Base-by-base conservation (phyloP, 2,113 vertebrate species). In the Fregetta grallaria region DNA sequence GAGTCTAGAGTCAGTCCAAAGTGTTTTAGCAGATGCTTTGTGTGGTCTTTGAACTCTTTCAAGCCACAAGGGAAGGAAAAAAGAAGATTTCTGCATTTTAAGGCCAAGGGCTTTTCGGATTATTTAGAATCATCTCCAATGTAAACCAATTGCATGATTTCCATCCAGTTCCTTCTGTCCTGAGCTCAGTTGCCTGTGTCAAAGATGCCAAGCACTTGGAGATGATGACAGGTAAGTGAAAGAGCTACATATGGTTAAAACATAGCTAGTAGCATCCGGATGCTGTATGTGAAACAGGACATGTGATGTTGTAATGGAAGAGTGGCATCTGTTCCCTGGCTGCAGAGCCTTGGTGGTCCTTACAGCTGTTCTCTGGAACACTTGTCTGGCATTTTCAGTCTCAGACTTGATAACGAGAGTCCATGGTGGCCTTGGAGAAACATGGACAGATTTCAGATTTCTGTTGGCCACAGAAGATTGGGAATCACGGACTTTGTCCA, bases 201-300 rank as follows among this genome's bases (percentile, higher is more conserved):
- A 50, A 66, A 70, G 56, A 8, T 89, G 94, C 80, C 91, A 97
- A 76, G 61, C 58, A 85, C 91, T 94, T 87, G 92, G 86, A 94
- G 80, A 96, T 27, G 94, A 91, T 95, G 95, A 89, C 77, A 97
- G 92, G 96, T 91, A 85, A 72, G 76, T 79, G 53, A 87, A 95
- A 92, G 95, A 78, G 61, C 83, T 81, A 61, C 68, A 81, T 71
- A 91, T 95, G 92, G 83, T 89, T 93, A 91, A 94, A 90, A 61
- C 67, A 81, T 65, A 10, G 6, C 68, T 72, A 67, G 82, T 8
- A 93, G 61, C 88, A 95, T 27, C 76, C 7, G 9, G 89, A 26
- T 82, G 80, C 50, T 94, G 86, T 56, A 14, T 10, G 7, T 45
- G 73, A 81, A 94, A 36, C 5, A 14, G 52, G 78, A 63, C 42